These are phyloP conservation scores for Tringa solitaria DNA, from an alignment of 2,113 vertebrate genomes.

Conservation along the genomic window DNA sequence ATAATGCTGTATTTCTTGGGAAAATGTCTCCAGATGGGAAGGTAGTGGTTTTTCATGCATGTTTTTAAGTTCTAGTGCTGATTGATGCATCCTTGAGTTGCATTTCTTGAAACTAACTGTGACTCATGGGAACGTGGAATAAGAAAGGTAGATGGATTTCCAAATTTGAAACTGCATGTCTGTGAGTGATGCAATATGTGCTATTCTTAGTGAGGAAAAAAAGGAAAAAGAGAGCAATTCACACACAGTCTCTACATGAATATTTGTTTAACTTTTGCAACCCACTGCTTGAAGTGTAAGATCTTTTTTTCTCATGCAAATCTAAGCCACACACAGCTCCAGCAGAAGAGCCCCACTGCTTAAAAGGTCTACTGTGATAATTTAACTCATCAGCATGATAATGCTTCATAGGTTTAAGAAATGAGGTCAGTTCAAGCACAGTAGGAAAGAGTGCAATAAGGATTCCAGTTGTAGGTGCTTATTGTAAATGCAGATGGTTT, in stretches of 20 bases:
- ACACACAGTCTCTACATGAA: conserved; percentile 18
- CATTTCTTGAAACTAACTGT: conserved; percentile 48
- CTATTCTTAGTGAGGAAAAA: conserved; percentile 48
- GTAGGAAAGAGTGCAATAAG: not conserved
- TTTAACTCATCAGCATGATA: conserved; percentile 36
- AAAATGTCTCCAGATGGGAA: not conserved
- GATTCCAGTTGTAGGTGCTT: not conserved
- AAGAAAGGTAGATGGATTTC: conserved; percentile 52
- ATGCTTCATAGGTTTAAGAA: conserved; percentile 25
- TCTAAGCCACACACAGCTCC: conserved; percentile 34
- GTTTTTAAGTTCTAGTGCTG: conserved; percentile 39
- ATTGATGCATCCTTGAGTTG: conserved; percentile 2
- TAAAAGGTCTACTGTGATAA: conserved; percentile 13
- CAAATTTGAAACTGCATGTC: not conserved
- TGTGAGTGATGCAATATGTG: conserved; percentile 19
- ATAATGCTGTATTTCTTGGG: not conserved
- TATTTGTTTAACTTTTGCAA: conserved; percentile 64
- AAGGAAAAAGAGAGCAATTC: conserved; percentile 50
- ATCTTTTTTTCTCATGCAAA: conserved; percentile 37
- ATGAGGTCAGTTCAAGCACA: not conserved
- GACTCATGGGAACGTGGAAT: conserved; percentile 17
- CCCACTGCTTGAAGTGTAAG: not conserved
- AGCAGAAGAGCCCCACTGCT: conserved; percentile 10
- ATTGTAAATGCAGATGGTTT: conserved; percentile 17
- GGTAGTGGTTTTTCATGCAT: not conserved